Percentiles rank a stretch among this genome's conserved stretches.
These are phyloP conservation scores for Onthophagus sagittarius DNA, from an alignment of 2,888 invertebrate species.

Conservation along the genomic window DNA sequence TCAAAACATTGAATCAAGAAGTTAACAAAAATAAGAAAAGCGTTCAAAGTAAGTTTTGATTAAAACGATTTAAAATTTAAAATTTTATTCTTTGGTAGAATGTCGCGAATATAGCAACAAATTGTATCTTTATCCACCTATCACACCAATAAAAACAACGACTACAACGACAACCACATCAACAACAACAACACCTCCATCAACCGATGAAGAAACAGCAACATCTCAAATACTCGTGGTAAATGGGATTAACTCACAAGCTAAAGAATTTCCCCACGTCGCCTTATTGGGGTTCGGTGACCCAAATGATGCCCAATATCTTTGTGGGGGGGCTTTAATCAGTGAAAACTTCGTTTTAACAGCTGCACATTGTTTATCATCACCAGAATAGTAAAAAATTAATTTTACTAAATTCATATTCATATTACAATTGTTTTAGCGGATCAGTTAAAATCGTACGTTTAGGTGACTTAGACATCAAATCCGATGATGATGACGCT, in stretches of 20 bases:
- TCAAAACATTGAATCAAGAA: neutral
- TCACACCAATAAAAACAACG: neutral
- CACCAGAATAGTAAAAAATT: neutral
- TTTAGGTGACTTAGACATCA: conserved; percentile 44
- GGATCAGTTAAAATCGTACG: conserved; percentile 28
- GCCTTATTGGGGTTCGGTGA: conserved; percentile 31
- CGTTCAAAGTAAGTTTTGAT: neutral
- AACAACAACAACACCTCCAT: neutral
- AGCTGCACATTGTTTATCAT: conserved; percentile 58
- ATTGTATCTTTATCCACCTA: neutral
- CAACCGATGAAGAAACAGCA: neutral
- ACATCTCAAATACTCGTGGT: neutral
- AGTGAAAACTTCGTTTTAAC: conserved; percentile 58
- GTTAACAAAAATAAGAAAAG: neutral
- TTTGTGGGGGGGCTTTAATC: conserved; percentile 62
- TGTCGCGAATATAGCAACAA: neutral
- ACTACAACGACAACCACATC: neutral
- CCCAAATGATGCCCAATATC: conserved; percentile 45
- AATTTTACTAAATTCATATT: neutral
- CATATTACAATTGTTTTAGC: neutral
- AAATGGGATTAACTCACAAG: neutral
- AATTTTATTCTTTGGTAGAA: neutral
- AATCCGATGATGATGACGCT: conserved; percentile 15
- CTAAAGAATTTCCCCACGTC: conserved; percentile 18
- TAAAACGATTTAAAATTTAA: neutral